Base-by-base conservation (phyloP, 2,113 vertebrate genomes). In the Petrocephalus microphthalmus region DNA sequence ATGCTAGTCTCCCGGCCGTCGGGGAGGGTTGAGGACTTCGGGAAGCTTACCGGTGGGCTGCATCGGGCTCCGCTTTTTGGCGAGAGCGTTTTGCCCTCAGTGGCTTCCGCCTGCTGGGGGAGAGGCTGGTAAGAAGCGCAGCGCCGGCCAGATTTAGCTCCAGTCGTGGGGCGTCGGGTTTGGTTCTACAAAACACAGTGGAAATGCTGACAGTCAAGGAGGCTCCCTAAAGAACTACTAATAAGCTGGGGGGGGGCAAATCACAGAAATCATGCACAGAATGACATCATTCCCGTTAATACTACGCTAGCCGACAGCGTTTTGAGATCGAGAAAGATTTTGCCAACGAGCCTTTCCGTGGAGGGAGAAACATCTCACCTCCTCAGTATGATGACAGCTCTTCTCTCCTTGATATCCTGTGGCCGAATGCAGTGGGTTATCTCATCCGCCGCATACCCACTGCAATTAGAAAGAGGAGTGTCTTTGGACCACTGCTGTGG, bases 401-500 rank as follows among this genome's bases (percentile, higher is more conserved):
- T 95, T 15, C 98, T 95, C 91, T 99, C 96, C 93, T 98, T 99
- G 93, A 99, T 99, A 94, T 99, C 98, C 93, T 99, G 98, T 17
- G 98, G 98, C 89, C 98, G 95, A 92, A 99, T 99, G 92, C 98
- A 99, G 91, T 99, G 98, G 56, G 98, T 99, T 92, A 99, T 99
- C 93, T 99, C 98, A 88, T 99, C 98, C 0, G 98, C 98, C 87
- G 98, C 98, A 1, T 99, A 99, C 45, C 97, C 98, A 95, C 98
- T 99, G 92, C 45, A 91, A 95, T 25, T 71, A 53, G 25, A 83
- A 81, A 25, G 45, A 51, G 7, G 51, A 53, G 29, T 51, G 52
- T 51, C 51, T 42, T 49, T 78, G 19, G 78, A 82, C 78, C 78
- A 49, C 45, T 49, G 25, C 15, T 33, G 67, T 74, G 17, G 22